These are phyloP conservation scores for Conomelus anceps DNA, from an alignment of 2,888 invertebrate genomes.

Conservation along the genomic window DNA sequence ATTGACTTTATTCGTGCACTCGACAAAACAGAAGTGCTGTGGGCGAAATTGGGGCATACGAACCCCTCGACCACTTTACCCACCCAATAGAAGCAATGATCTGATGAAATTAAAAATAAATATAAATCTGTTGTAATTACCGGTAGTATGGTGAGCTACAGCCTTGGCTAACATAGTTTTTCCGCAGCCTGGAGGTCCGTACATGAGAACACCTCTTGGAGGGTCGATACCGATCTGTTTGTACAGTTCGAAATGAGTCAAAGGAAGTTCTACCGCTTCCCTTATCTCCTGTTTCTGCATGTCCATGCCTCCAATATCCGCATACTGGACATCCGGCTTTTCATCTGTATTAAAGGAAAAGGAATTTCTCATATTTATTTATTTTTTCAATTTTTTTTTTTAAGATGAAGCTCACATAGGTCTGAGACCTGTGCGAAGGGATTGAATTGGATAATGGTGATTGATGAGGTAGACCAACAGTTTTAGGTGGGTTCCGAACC, in stretches of 20 bases:
- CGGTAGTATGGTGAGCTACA: conserved; percentile 96
- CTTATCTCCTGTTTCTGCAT: conserved; percentile 99
- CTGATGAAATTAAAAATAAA: background rate
- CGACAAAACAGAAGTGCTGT: too few relatives aligned
- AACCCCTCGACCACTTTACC: too few relatives aligned
- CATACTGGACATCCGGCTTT: conserved; percentile 94
- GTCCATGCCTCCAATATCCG: conserved; percentile 99
- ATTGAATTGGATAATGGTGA: too few relatives aligned
- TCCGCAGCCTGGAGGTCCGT: conserved; percentile 98
- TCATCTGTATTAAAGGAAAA: conserved; percentile 57
- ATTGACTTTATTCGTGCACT: too few relatives aligned
- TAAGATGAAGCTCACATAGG: too few relatives aligned
- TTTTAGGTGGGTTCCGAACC: too few relatives aligned
- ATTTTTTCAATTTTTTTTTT: too few relatives aligned
- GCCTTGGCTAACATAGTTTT: conserved; percentile 99
- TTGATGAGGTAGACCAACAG: too few relatives aligned
- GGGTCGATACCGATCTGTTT: conserved; percentile 99
- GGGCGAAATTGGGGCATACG: too few relatives aligned
- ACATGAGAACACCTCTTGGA: conserved; percentile 96
- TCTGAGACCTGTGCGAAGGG: too few relatives aligned
- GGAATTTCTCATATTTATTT: background rate
- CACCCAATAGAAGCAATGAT: too few relatives aligned
- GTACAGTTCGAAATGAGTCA: conserved; percentile 97
- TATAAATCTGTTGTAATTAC: conserved; percentile 43
- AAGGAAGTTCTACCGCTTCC: conserved; percentile 95